Percentiles rank a stretch among this genome's conserved stretches.
These are phyloP conservation scores for Alouatta palliata DNA, from an alignment of 2,113 vertebrate genomes.

Conservation along the genomic window DNA sequence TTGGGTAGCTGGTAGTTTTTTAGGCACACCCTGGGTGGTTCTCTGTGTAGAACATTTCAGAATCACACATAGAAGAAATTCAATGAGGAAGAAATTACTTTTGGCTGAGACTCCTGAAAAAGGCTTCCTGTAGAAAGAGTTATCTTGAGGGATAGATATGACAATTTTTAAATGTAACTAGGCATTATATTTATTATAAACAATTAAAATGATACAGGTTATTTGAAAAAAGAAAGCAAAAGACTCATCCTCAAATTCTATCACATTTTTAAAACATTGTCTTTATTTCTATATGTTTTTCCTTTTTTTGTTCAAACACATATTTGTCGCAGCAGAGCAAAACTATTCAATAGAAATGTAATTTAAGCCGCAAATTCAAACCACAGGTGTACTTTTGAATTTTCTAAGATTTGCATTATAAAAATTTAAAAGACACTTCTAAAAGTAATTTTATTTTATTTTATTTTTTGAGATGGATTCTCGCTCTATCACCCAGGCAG, in stretches of 20 bases:
- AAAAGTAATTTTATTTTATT: not conserved
- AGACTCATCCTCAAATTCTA: not conserved
- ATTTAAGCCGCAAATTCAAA: not conserved
- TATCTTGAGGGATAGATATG: not conserved
- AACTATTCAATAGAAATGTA: not conserved
- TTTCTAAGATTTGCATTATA: not conserved
- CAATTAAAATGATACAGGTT: not conserved
- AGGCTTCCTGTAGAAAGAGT: not conserved
- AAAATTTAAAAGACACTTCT: not conserved
- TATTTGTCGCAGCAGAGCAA: not conserved
- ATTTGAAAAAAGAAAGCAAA: not conserved
- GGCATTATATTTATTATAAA: not conserved
- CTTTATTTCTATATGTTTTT: not conserved
- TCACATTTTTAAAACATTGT: not conserved
- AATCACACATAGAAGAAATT: not conserved
- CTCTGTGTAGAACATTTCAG: not conserved
- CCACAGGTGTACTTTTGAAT: not conserved
- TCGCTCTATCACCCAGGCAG: too few species aligned
- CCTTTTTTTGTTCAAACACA: not conserved
- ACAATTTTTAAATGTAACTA: conserved; percentile 2
- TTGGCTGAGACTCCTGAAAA: not conserved
- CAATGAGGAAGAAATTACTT: not conserved
- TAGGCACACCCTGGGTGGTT: not conserved
- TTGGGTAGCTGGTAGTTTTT: not conserved
- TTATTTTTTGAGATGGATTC: too few species aligned